Evolutionary conservation across 2,888 invertebrate species (phyloP), one percentile per base, ranked within the genome.

Genomic region (Brachyptera risi): DNA sequence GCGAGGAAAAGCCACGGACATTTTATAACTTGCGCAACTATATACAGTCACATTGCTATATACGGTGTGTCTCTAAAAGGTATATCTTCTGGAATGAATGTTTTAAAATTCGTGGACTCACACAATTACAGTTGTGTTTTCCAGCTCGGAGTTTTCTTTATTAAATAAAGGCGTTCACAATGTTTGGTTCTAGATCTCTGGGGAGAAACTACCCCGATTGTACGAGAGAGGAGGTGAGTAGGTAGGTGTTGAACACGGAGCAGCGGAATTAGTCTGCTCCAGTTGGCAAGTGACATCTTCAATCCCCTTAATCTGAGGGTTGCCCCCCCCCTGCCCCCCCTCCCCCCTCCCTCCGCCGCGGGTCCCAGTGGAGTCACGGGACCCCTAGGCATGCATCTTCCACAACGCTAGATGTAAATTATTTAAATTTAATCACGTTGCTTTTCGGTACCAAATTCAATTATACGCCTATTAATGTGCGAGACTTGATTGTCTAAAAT

Each of bases 341-440:
- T 42, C 40, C 24, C 26, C 54, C 42, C 17, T 42, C 40, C 59
- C 44, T 31, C 40, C 50, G 42, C 63, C 60, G 51, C 60, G 31
- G 51, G 31, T 49, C 62, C 62, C 59, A 42, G 9, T 24, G 61
- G 61, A 42, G 13, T 51, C 50, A 35, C 23, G 19, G 31, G 47
- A 42, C 42, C 57, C 57, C 60, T n/a, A 57, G 63, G 60, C 63
- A 63, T 63, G 63, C 60, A 60, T 63, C 63, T 63, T 58, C 62
- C 37, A 56, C 49, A 50, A 27, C 27, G 56, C 17, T 11, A 23
- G 35, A 49, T 42, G 59, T 74, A 72, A 73, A 75, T 73, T 71
- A 75, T 75, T 74, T 73, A 75, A 74, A 75, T 75, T 74, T 74
- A 75, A 74, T 75, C 74, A 72, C 69, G 72, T 71, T 70, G 68